Conservation (phyloP, 2,113 vertebrate species). For the Telmatochromis sp. region DNA sequence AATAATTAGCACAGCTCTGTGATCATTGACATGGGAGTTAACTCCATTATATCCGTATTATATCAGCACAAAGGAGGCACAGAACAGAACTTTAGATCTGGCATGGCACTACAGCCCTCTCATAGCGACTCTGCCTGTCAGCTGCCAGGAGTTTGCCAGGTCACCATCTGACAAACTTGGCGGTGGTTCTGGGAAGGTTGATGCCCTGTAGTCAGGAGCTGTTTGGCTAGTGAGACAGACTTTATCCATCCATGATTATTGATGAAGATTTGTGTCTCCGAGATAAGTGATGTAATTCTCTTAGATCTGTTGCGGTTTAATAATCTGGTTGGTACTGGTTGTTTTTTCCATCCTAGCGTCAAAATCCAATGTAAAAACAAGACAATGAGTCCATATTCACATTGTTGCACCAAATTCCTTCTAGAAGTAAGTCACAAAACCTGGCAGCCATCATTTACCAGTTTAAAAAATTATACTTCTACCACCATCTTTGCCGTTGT, state of each 20-base stretch:
- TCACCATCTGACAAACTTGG: constrained; percentile 47
- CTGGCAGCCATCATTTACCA: not conserved
- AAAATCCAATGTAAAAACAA: not conserved
- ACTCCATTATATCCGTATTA: constrained; percentile 63
- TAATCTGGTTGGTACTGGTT: not conserved
- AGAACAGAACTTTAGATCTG: constrained; percentile 33
- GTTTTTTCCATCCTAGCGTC: not conserved
- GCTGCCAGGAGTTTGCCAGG: constrained; percentile 30
- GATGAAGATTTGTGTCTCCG: not conserved
- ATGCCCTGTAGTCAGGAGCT: constrained; percentile 18
- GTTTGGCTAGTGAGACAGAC: not conserved
- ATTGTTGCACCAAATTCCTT: not conserved
- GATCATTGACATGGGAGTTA: constrained; percentile 56
- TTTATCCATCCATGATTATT: not conserved
- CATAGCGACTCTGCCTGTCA: constrained; percentile 16
- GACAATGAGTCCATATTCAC: not conserved
- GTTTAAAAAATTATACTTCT: not conserved
- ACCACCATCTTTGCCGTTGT: not conserved
- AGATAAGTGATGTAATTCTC: not conserved
- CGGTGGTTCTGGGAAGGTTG: constrained; percentile 36
- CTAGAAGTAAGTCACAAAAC: not conserved
- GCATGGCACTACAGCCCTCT: constrained; percentile 7
- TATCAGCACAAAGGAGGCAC: constrained; percentile 54
- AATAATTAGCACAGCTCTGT: constrained; percentile 57
- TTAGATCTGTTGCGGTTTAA: not conserved